phyloP scores from a whole-genome alignment of 2,888 invertebrate species.

The Campoplex capitator region DNA sequence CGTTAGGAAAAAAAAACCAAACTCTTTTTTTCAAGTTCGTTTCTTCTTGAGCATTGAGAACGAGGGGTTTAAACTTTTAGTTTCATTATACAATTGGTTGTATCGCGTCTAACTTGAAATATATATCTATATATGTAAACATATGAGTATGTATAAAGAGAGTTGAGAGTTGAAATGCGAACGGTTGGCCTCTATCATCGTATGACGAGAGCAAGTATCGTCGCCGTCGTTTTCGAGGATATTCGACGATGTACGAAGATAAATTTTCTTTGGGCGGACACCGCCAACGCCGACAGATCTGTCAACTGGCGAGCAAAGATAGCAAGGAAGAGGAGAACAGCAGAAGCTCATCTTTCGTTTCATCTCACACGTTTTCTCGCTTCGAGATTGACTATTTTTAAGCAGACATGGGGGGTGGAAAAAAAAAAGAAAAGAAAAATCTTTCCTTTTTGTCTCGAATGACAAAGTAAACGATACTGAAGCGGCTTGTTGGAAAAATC shows the following conservation, averaged over 20 bases:
- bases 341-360: conserved; percentile 1
- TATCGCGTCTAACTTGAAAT: conserved; percentile 39
- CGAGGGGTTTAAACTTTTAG: conserved; percentile 24
- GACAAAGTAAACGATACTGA: neutral
- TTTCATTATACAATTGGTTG: conserved; percentile 34
- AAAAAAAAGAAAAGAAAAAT: neutral
- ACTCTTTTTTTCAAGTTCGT: neutral
- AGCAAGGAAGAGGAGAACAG: conserved; percentile 2
- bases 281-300: conserved; percentile 60
- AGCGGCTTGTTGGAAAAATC: neutral
- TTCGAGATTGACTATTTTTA: conserved; percentile 44
- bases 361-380: conserved; percentile 15
- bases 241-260: conserved; percentile 76
- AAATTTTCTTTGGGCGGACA: conserved; percentile 76
- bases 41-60: conserved; percentile 14
- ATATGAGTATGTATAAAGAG: neutral
- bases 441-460: neutral
- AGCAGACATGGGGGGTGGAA: conserved; percentile 3
- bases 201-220: conserved; percentile 58
- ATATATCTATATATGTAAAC: neutral
- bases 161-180: conserved; percentile 36
- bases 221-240: conserved; percentile 51
- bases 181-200: conserved; percentile 65
- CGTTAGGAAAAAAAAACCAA: no score
- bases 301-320: conserved; percentile 49